These are phyloP conservation scores for Pseudomyrmex pallidus DNA, from an alignment of 1,140 invertebrate species.

Conservation along the genomic window DNA sequence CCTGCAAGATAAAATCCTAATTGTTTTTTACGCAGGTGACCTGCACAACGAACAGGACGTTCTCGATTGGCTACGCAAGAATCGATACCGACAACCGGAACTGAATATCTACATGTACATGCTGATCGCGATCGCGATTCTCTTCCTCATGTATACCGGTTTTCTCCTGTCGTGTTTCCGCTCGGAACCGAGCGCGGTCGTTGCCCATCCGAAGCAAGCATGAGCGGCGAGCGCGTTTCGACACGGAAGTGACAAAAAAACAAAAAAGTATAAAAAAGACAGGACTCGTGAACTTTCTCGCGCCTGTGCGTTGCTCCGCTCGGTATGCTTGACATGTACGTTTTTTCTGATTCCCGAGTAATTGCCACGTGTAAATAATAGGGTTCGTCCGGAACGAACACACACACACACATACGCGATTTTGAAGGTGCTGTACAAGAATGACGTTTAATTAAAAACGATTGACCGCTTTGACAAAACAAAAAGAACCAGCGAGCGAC, in stretches of 20 bases:
- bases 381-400: slow-evolving; percentile 69
- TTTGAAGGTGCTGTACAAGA: not conserved
- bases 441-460: slow-evolving; percentile 4
- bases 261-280: slow-evolving; percentile 33
- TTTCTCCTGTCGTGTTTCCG: slow-evolving; percentile 96
- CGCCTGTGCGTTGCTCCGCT: slow-evolving; percentile 30
- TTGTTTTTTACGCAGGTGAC: slow-evolving; percentile 87
- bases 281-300: slow-evolving; percentile 57
- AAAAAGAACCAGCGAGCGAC: slow-evolving; percentile 6
- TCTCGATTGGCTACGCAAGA: slow-evolving; percentile 97
- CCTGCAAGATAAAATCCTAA: too few species aligned
- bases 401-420: slow-evolving; percentile 30
- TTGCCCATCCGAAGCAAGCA: slow-evolving; percentile 88
- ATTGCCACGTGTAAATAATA: slow-evolving; percentile 22
- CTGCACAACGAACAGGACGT: slow-evolving; percentile 93
- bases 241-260: slow-evolving; percentile 27
- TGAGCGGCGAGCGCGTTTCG: slow-evolving; percentile 77
- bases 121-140: slow-evolving; percentile 92
- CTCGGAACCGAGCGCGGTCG: slow-evolving; percentile 85
- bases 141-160: slow-evolving; percentile 95
- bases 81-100: slow-evolving; percentile 96
- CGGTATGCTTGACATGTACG: slow-evolving; percentile 41
- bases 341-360: slow-evolving; percentile 49
- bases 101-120: slow-evolving; percentile 98
- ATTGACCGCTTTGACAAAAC: not conserved